Evolutionary conservation across 2,797 vertebrate genomes (phyloP), one percentile per base, ranked within the genome.

Genomic region (Syngnathus acus): DNA sequence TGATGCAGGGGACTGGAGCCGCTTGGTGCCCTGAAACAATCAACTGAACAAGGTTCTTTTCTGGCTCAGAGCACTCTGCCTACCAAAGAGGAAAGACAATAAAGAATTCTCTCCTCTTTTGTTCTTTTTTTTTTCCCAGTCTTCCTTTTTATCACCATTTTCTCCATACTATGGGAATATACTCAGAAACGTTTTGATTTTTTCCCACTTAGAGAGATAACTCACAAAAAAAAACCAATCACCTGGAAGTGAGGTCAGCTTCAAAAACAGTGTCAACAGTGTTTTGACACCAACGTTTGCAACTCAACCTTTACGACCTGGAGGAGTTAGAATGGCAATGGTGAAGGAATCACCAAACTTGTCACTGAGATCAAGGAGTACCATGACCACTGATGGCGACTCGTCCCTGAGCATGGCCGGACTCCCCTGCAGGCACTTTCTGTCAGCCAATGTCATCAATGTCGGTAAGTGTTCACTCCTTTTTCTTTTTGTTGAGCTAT

Each of bases 401-500:
- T 88, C 86, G 5, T 75, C 65, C 1, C 58, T 83, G 64, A 85
- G 79, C 78, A 74, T 69, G 0, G 47, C 65, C 70, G 81, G 82
- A 67, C 68, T 86, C 39, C 79, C 72, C 67, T 85, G 78, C 78
- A 77, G 71, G 66, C 84, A 86, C 81, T 87, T 89, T 78, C 83
- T 87, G 73, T 88, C 85, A 0, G 66, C 79, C 55, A 88, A 80
- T 54, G 2, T 74, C 83, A 80, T 85, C 73, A 50, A 21, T 37
- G 74, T 89, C 0, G 87, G 87, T 90, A 65, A 88, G 89, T 87
- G 68, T 68, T 61, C n/a, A 8, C 38, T 1, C 47, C 4, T 42
- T 9, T 65, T 19, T 45, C 23, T 53, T 19, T 5, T 14, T 32
- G 53, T 21, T 17, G 32, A 58, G 26, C 2, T 8, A 38, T 23